These are phyloP conservation scores for Hermatobates lingyangjiaoensis DNA, from an alignment of 1,140 invertebrate species.

Conservation along the genomic window DNA sequence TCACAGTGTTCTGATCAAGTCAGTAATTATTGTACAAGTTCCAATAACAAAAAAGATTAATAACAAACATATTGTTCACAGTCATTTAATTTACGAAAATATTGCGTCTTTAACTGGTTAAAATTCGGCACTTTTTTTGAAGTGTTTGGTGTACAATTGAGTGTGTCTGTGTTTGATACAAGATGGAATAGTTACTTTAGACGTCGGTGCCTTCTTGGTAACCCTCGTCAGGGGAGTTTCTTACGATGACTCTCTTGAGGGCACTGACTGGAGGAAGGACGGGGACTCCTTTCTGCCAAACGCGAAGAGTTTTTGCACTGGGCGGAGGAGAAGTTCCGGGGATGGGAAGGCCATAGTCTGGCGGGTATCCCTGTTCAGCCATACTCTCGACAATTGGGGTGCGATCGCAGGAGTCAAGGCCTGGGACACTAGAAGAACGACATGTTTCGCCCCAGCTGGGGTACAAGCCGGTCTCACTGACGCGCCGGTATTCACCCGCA, in stretches of 20 bases:
- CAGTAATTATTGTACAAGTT: no score
- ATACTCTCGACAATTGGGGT: constrained; percentile 50
- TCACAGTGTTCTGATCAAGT: no score
- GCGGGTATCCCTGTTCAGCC: constrained; percentile 42
- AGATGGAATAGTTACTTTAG: no score
- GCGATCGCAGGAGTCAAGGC: constrained; percentile 34
- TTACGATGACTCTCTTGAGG: constrained; percentile 54
- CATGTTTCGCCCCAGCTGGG: constrained; percentile 40
- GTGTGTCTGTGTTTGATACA: no score
- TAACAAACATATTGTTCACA: no score
- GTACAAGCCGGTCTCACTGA: constrained; percentile 38
- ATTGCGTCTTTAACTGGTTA: no score
- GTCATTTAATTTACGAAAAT: no score
- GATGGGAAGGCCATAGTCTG: constrained; percentile 59
- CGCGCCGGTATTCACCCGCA: constrained; percentile 48
- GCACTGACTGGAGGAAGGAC: constrained; percentile 62
- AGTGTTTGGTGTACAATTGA: no score
- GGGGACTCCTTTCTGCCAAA: constrained; percentile 67
- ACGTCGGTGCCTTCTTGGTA: constrained; percentile 85
- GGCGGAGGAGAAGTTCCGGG: constrained; percentile 25
- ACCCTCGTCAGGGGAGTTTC: constrained; percentile 71
- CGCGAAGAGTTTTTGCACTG: constrained; percentile 52
- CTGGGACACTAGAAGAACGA: no score
- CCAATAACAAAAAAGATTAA: no score
- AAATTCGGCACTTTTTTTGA: no score